A percentile compares a stretch with the other conserved stretches of the same genome.
Evolutionary conservation across 2,797 vertebrate species (phyloP).

Genomic region (Pyrocephalus nanus): DNA sequence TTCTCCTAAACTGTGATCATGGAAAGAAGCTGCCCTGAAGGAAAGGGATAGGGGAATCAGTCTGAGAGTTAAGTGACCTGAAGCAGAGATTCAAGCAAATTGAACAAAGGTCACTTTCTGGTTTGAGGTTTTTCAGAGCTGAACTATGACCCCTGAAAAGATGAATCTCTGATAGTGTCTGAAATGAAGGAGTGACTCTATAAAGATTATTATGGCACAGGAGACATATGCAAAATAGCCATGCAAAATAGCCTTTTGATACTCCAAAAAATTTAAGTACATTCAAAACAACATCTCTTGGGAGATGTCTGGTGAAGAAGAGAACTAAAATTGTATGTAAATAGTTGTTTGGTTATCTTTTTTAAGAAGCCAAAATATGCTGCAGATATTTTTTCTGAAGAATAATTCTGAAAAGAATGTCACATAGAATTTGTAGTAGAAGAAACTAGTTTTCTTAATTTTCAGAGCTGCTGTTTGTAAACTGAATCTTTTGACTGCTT

Average conservation of each 20-base stretch:
- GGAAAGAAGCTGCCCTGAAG: background rate
- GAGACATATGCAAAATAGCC: background rate
- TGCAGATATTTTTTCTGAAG: background rate
- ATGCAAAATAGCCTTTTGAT: background rate
- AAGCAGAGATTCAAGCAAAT: background rate
- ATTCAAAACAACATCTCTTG: background rate
- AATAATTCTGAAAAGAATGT: background rate
- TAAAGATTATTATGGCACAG: background rate
- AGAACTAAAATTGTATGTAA: background rate
- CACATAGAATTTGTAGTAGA: background rate
- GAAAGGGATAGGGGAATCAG: no score
- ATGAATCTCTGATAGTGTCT: background rate
- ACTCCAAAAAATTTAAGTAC: background rate
- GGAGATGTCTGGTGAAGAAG: background rate
- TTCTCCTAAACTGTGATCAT: background rate
- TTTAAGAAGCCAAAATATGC: background rate
- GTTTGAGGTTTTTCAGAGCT: background rate
- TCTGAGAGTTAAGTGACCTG: background rate
- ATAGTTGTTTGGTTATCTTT: background rate
- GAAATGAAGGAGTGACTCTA: background rate
- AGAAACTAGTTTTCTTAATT: background rate
- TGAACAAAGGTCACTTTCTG: background rate
- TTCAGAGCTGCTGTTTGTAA: background rate
- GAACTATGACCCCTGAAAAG: background rate
- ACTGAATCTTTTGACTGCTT: background rate